Base-by-base conservation (phyloP, 2,888 invertebrate genomes). In the Ennomos erosarius region DNA sequence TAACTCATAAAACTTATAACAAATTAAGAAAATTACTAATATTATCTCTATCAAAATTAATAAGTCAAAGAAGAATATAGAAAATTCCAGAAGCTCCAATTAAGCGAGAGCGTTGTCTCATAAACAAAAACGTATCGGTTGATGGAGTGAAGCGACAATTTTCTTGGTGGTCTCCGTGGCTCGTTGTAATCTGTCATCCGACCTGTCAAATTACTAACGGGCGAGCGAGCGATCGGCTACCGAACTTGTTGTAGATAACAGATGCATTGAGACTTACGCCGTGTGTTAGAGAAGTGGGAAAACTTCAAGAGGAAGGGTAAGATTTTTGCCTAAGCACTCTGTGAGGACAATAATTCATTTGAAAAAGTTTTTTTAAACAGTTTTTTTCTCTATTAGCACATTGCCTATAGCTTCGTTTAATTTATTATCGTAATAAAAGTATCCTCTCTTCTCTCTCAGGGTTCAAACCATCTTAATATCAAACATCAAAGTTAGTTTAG, bases 191-290 rank as follows among this genome's bases (percentile, higher is more conserved):
- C 92, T 92, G 92, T 92, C 92, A 92, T 92, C 88, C 86, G 86
- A 83, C 82, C 91, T 92, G 92, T 92, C 92, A 92, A 92, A 92
- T 92, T 92, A 92, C 91, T 92, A 91, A 92, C 91, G 90, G 90
- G 82, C 84, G 90, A 82, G 79, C 90, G 90, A 85, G 77, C 90
- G 91, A 90, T 89, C 90, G 87, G 91, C 92, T 92, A 88, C 92
- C 84, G 92, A 90, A 90, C 88, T 87, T 87, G 90, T 88, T 84
- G 82, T 84, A 90, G 91, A 91, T 91, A 91, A 89, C 84, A 79
- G 79, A 81, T 81, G 84, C 84, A 82, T 70, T 73, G 74, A 66
- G 68, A 61, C 83, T 83, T 66, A 84, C 84, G 88, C 74, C 74
- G 78, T 59, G 34, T 55, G 54, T 55, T 47, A 53, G 55, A 51